Percentiles rank a stretch among this genome's conserved stretches.
These are phyloP conservation scores for Micropoecilia bifurca DNA, from an alignment of 2,797 vertebrate genomes.

Conservation along the genomic window DNA sequence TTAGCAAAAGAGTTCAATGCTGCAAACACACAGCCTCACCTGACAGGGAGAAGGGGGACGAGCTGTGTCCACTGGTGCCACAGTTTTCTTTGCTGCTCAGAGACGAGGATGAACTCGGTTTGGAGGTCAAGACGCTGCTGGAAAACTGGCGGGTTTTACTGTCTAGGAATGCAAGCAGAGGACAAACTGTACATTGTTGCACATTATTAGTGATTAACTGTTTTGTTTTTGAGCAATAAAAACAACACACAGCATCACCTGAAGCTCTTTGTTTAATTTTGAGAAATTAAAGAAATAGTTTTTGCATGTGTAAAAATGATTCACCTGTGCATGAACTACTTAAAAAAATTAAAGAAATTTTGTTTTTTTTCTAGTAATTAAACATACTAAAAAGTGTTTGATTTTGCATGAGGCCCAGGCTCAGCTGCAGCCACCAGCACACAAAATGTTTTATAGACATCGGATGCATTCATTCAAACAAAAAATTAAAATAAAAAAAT, in stretches of 20 bases:
- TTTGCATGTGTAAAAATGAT: not conserved
- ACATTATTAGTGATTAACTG: not conserved
- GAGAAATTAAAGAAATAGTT: too few species aligned
- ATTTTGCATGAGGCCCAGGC: not conserved
- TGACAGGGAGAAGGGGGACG: constrained; percentile 89
- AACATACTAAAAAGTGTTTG: not conserved
- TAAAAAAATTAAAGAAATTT: not conserved
- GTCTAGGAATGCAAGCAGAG: constrained; percentile 77
- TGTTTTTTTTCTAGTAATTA: not conserved
- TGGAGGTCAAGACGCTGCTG: constrained; percentile 85
- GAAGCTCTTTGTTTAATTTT: too few species aligned
- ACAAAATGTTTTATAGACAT: not conserved
- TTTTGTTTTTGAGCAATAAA: not conserved
- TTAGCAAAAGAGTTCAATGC: not conserved
- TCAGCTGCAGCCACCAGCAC: not conserved
- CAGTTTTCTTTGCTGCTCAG: constrained; percentile 90
- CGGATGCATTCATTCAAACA: not conserved
- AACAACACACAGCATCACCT: not conserved
- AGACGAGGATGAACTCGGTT: constrained; percentile 89
- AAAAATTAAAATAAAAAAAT: too few species aligned
- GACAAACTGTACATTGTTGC: not conserved
- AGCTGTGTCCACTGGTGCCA: constrained; percentile 89
- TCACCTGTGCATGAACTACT: not conserved
- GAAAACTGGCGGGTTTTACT: constrained; percentile 92
- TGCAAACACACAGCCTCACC: constrained; percentile 75